Conservation (phyloP, 1,140 invertebrate genomes). For the Grapholita molesta region DNA sequence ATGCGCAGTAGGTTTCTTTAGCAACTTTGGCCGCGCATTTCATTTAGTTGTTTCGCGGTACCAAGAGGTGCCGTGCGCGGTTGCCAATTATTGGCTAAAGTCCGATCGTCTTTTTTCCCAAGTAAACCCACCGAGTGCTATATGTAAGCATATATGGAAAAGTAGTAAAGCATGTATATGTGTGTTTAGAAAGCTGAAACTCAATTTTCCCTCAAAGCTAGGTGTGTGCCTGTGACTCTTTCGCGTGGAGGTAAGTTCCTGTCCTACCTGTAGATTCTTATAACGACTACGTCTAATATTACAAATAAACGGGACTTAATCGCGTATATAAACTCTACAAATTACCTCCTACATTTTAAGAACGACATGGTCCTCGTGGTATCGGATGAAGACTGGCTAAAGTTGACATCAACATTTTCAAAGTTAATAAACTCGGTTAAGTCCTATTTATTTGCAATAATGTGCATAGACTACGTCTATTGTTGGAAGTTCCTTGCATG, state of each 20-base stretch:
- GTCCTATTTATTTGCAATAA: too few species aligned
- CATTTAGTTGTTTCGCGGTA: constrained; percentile 43
- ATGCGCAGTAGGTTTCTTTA: constrained; percentile 39
- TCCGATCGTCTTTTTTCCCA: constrained; percentile 38
- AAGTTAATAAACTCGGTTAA: too few species aligned
- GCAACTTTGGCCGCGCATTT: constrained; percentile 37
- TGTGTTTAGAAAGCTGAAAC: constrained; percentile 54
- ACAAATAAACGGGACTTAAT: too few species aligned
- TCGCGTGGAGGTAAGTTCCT: constrained; percentile 49
- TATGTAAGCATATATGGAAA: constrained; percentile 61
- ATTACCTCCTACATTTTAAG: too few species aligned
- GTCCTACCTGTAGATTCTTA: constrained; percentile 31
- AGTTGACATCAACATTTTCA: too few species aligned
- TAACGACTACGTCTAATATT: neutral
- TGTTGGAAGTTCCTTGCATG: constrained; percentile 14
- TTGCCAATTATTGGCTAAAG: constrained; percentile 25
- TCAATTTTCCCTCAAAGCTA: constrained; percentile 45
- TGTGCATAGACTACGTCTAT: neutral
- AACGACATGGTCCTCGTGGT: too few species aligned
- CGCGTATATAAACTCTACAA: too few species aligned
- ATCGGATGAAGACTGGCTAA: too few species aligned
- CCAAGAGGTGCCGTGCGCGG: constrained; percentile 39
- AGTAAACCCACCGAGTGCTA: constrained; percentile 51
- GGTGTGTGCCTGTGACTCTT: constrained; percentile 52
- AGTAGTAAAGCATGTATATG: constrained; percentile 63